These are phyloP conservation scores for Ceyx margarethae DNA, from an alignment of 2,113 vertebrate genomes.

Conservation along the genomic window DNA sequence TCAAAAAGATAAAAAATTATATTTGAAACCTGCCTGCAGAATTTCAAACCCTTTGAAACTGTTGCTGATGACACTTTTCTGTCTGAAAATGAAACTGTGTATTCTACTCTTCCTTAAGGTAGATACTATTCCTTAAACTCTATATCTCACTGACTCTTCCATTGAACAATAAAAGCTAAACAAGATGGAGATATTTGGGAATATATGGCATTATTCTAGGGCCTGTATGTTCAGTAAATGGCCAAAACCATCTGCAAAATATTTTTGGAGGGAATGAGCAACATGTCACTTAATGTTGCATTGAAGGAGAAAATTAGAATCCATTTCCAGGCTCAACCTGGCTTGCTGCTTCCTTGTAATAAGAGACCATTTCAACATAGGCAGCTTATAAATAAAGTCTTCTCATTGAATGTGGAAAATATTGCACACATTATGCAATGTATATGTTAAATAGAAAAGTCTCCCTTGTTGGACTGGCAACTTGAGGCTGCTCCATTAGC, in stretches of 20 bases:
- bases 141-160: background rate
- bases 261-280: slow-evolving; percentile 39
- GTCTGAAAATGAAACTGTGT: background rate
- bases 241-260: slow-evolving; percentile 21
- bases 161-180: background rate
- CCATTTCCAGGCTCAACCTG: slow-evolving; percentile 58
- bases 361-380: slow-evolving; percentile 61
- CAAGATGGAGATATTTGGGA: background rate
- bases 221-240: background rate
- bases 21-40: background rate
- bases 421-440: slow-evolving; percentile 63
- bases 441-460: slow-evolving; percentile 65
- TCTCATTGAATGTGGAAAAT: slow-evolving; percentile 68
- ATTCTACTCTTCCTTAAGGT: background rate
- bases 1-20: background rate
- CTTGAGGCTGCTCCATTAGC: slow-evolving; percentile 57
- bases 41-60: background rate
- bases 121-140: background rate
- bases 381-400: slow-evolving; percentile 70
- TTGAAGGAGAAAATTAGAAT: slow-evolving; percentile 47
- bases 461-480: slow-evolving; percentile 56
- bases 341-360: slow-evolving; percentile 62
- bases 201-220: background rate
- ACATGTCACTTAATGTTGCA: slow-evolving; percentile 31
- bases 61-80: background rate